Conservation (phyloP, 1,140 invertebrate genomes). For the Chironomus tepperi region DNA sequence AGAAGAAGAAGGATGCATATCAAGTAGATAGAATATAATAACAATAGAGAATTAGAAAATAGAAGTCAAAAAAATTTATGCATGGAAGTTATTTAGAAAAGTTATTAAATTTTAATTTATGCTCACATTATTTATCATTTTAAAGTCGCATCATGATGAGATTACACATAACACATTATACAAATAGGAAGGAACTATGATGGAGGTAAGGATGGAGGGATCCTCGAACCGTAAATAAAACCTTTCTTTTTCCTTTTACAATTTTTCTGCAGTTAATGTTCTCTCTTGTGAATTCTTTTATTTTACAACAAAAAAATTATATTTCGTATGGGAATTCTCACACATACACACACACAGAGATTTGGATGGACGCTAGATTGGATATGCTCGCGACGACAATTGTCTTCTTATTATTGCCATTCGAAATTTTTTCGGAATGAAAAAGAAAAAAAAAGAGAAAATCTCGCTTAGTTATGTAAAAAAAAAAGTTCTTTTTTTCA, state of each 20-base stretch:
- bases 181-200: not conserved
- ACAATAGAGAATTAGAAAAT: too few species aligned
- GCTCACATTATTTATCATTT: not conserved
- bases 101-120: slow-evolving; percentile 21
- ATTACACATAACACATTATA: not conserved
- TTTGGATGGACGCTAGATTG: not conserved
- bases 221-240: too few species aligned
- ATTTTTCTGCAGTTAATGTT: too few species aligned
- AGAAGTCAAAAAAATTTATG: too few species aligned
- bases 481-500: not conserved
- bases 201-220: not conserved
- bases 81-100: not conserved
- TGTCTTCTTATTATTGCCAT: not conserved
- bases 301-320: too few species aligned
- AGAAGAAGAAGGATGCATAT: too few species aligned
- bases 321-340: too few species aligned
- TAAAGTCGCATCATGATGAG: not conserved
- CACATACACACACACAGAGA: too few species aligned
- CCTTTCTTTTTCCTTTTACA: too few species aligned
- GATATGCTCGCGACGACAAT: slow-evolving; percentile 10
- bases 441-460: not conserved
- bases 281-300: too few species aligned
- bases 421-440: not conserved
- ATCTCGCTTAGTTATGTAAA: slow-evolving; percentile 13
- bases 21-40: too few species aligned